Evolutionary conservation across 2,113 vertebrate genomes (phyloP).

Genomic region (Balaeniceps rex): DNA sequence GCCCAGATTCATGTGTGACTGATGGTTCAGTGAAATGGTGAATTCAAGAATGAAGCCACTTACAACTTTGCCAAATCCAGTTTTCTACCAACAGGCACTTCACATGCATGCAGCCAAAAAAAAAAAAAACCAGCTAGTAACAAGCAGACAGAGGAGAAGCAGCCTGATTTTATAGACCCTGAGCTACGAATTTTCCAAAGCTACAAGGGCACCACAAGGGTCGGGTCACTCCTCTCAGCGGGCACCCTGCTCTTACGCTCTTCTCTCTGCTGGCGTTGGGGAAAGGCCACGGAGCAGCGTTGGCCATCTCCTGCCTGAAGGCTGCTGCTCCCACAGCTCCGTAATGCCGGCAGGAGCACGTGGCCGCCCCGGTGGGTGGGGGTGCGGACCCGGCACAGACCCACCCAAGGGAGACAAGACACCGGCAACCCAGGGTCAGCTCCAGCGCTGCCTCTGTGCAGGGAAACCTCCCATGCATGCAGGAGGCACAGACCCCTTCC

Average conservation of each 20-base stretch:
- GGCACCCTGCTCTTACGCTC: background rate
- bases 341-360: rapidly evolving
- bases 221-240: rapidly evolving
- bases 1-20: background rate
- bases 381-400: background rate
- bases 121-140: background rate
- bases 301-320: no score
- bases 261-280: background rate
- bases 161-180: background rate
- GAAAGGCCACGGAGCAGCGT: background rate
- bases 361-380: rapidly evolving
- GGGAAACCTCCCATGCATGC: rapidly evolving
- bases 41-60: background rate
- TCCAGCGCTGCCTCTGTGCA: background rate
- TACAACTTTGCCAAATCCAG: background rate
- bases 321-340: background rate
- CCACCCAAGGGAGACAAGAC: background rate
- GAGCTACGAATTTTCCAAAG: background rate
- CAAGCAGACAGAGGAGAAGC: background rate
- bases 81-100: background rate
- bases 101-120: no score
- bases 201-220: background rate
- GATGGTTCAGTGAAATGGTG: background rate
- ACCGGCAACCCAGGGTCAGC: background rate
- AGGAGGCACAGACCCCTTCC: background rate